These are phyloP conservation scores for Calephelis virginiensis DNA, from an alignment of 1,140 invertebrate genomes.

Conservation along the genomic window DNA sequence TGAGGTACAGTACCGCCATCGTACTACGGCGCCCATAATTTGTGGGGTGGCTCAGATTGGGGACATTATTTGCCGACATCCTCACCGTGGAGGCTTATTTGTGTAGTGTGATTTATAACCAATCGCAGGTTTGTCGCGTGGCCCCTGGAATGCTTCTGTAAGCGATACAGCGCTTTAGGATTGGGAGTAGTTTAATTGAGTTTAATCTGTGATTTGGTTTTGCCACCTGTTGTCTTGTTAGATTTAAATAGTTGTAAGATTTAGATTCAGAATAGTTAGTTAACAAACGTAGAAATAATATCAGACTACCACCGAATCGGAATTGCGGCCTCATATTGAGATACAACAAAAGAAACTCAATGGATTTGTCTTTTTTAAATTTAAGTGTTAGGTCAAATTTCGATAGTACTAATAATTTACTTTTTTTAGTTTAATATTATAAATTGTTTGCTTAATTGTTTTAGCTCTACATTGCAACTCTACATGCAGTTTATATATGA, in stretches of 20 bases:
- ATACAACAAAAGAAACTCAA: too few species aligned
- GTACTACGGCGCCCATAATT: slow-evolving; percentile 36
- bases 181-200: slow-evolving; percentile 18
- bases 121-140: slow-evolving; percentile 32
- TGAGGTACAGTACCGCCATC: slow-evolving; percentile 16
- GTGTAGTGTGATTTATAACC: slow-evolving; percentile 40
- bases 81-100: slow-evolving; percentile 34
- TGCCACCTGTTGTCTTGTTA: slow-evolving; percentile 10
- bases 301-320: too few species aligned
- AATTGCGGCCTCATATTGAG: too few species aligned
- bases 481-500: too few species aligned
- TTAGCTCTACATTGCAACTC: too few species aligned
- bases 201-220: slow-evolving; percentile 23
- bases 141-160: slow-evolving; percentile 27
- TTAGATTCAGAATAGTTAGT: too few species aligned
- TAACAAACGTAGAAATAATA: too few species aligned
- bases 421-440: too few species aligned
- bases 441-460: too few species aligned
- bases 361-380: too few species aligned
- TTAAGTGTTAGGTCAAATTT: too few species aligned
- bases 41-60: slow-evolving; percentile 29
- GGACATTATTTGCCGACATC: slow-evolving; percentile 33
- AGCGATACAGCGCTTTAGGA: slow-evolving; percentile 23
- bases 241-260: background rate
- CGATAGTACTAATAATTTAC: too few species aligned